phyloP scores from a whole-genome alignment of 2,113 vertebrate genomes.

The Macrotus californicus region DNA sequence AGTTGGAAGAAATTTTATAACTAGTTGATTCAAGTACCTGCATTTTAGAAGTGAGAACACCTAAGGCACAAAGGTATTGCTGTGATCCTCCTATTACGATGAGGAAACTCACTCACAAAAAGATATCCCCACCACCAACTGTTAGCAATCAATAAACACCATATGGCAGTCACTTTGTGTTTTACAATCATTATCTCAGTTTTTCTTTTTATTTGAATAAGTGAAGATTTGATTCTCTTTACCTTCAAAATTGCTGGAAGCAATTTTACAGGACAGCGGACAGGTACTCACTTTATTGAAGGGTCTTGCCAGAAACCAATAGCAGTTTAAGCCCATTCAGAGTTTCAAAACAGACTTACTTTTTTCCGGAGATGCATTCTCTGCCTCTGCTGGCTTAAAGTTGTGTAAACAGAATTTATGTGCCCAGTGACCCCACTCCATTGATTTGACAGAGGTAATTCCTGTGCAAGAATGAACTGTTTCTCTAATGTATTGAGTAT shows the following conservation, averaged over 20 bases:
- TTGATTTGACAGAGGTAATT: slow-evolving; percentile 51
- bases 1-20: background rate
- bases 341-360: slow-evolving; percentile 23
- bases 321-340: background rate
- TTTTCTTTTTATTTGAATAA: background rate
- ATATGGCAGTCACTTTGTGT: no score
- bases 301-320: background rate
- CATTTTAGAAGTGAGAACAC: background rate
- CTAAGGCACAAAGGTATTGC: background rate
- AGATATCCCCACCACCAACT: no score
- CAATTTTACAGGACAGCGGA: background rate
- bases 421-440: slow-evolving; percentile 23
- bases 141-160: background rate
- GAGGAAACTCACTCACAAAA: background rate
- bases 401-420: slow-evolving; percentile 49
- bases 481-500: background rate
- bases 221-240: background rate
- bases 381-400: slow-evolving; percentile 13
- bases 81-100: background rate
- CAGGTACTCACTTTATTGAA: background rate
- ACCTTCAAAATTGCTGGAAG: background rate
- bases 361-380: background rate
- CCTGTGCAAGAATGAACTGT: background rate
- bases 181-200: background rate
- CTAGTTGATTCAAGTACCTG: background rate